Base-by-base conservation (phyloP, 2,113 vertebrate species). In the Dermatemys mawii region DNA sequence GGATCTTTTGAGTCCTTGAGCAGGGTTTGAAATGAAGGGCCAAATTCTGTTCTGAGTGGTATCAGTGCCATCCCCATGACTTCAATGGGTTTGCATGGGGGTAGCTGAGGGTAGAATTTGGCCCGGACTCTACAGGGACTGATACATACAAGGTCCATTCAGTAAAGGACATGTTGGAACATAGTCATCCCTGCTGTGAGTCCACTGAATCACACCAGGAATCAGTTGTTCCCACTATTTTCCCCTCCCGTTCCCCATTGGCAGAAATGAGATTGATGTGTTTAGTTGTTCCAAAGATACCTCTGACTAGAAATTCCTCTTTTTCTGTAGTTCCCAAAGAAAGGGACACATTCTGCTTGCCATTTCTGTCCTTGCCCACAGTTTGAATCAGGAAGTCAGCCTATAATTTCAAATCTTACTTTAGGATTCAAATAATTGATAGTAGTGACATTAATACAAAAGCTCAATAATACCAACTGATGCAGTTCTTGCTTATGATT, bases 371-470 rank as follows among this genome's bases (percentile, higher is more conserved):
- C 90, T 87, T 79, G 21, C 16, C 12, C 19, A 73, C 7, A 27
- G 29, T 50, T 81, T 29, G 35, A 27, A 38, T 96, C 78, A 80
- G 83, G 79, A 86, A 91, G 81, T 29, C 35, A 46, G 1, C 81
- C 35, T 46, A 55, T 50, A 1, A 70, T 92, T 95, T 96, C 95
- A 97, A 96, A 92, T 92, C 89, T 86, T 96, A 90, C 94, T 96
- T 87, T 97, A 92, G 86, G 93, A 95, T 97, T 92, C 92, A 92
- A 97, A 97, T 83, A 41, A 51, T 81, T 87, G 82, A 29, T 88
- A 60, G 76, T 84, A 82, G 29, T 51, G 67, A 51, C 83, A 57
- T 57, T 63, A 94, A 48, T 92, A 85, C 60, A 83, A 51, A 82
- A 87, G 75, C 87, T 92, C 87, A 90, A 78, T 96, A 95, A 87